phyloP scores from a whole-genome alignment of 2,797 vertebrate species.

The Betta splendens region DNA sequence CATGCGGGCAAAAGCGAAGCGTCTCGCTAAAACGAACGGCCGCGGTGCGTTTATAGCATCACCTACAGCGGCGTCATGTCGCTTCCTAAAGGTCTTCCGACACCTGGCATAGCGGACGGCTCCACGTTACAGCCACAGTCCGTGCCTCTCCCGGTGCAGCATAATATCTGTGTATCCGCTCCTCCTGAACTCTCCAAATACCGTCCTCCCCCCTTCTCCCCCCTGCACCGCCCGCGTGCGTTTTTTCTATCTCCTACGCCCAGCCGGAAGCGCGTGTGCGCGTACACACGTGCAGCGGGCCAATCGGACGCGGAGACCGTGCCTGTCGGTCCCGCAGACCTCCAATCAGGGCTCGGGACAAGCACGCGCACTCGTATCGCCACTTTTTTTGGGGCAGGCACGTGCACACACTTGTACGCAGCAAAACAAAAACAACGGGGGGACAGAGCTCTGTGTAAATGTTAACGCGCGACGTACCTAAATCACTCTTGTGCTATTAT shows the following conservation, averaged over 20 bases:
- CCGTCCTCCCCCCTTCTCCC: slow-evolving; percentile 80
- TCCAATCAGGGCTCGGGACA: slow-evolving; percentile 80
- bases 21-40: slow-evolving; percentile 33
- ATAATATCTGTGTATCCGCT: slow-evolving; percentile 87
- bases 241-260: slow-evolving; percentile 74
- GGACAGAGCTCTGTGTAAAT: not conserved
- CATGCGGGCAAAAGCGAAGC: slow-evolving; percentile 55
- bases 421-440: slow-evolving; percentile 63
- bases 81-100: slow-evolving; percentile 69
- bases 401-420: slow-evolving; percentile 34
- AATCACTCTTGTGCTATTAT: not conserved
- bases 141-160: slow-evolving; percentile 60
- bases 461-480: too few species aligned
- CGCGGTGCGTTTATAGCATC: slow-evolving; percentile 37
- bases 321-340: slow-evolving; percentile 76
- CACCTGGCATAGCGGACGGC: slow-evolving; percentile 72
- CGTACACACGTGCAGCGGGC: slow-evolving; percentile 84
- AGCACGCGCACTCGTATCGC: slow-evolving; percentile 1
- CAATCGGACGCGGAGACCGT: slow-evolving; percentile 80
- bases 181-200: slow-evolving; percentile 89
- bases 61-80: slow-evolving; percentile 77
- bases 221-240: slow-evolving; percentile 67
- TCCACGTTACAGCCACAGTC: slow-evolving; percentile 61
- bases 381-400: slow-evolving; percentile 14
- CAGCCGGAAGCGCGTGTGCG: slow-evolving; percentile 92